Base-by-base conservation (phyloP, 2,797 vertebrate species). In the Characodon lateralis region DNA sequence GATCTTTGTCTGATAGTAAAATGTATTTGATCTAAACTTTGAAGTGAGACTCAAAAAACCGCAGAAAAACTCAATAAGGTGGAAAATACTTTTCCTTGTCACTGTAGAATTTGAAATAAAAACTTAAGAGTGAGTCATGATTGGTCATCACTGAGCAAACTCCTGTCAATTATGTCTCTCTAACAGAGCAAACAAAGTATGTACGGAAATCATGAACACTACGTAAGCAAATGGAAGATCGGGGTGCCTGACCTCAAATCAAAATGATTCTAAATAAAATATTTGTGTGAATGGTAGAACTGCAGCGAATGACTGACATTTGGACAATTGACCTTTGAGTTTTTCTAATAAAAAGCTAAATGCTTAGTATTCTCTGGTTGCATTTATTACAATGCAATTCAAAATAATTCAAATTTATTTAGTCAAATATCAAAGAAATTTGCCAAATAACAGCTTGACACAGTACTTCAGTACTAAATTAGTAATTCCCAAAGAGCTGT, bases 141-240 rank as follows among this genome's bases (percentile, higher is more conserved):
- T 22, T 66, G 35, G 20, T 41, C 1, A 0, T 66, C 18, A 65
- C 31, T 65, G 18, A 65, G 31, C 43, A 18, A 61, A 39, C n/a
- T 46, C 1, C 35, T 73, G n/a, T 58, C 39, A 63, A 13, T 65
- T 74, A 18, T 39, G 6, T 65, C n/a, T 39, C 26, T 74, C 13
- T 16, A 68, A 55, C 31, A 55, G 35, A 66, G 63, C 63, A 41
- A 66, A 66, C 63, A 66, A 66, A 39, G 4, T 12, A 66, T 12
- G 20, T 1, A 0, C 82, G 71, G 83, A 75, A 87, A 85, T 68
- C 86, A 83, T 72, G 75, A 85, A 83, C 76, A 87, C 83, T 85
- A 80, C 72, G 69, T 56, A 76, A 85, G 74, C 65, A 82, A 71
- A 58, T 73, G 83, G 81, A 73, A 78, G 28, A 63, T 39, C 46